Evolutionary conservation across 2,888 invertebrate species (phyloP), one percentile per base, ranked within the genome.

Genomic region (Linnaemya vulpina): DNA sequence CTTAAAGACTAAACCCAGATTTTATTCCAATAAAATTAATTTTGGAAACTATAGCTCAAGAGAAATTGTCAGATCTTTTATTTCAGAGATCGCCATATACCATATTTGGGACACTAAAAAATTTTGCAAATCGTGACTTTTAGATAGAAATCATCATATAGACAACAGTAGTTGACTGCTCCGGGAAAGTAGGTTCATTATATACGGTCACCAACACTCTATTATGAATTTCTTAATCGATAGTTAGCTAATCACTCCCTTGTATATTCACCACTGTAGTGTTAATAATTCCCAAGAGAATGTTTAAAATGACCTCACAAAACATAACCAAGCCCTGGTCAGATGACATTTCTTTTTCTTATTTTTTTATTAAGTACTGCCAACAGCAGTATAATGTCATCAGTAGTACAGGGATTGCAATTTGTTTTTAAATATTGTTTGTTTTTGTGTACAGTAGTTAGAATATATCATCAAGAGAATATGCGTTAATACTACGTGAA

Each of bases 401-500:
- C 53, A 55, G 25, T 55, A 25, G 9, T 55, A 20, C 53, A 55
- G 25, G 53, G 25, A 55, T 25, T 55, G 25, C 13, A 25, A 8
- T 20, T 51, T 22, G 20, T 22, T 11, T 22, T 22, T 13, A 3
- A 20, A n/a, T 46, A n/a, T 1, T 25, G 10, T 3, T 8, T 58
- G 9, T n/a, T 58, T 20, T 58, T 58, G 30, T 30, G 30, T 30
- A 20, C 17, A n/a, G 1, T 55, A 25, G 15, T 15, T 5, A 22
- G n/a, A n/a, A n/a, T 35, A n/a, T 67, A 30, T 76, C 76, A 67
- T 35, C 43, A 55, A 22, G 22, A 58, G 43, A 67, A 49, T 53
- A 76, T 76, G 40, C 60, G 60, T 77, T 77, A 40, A 77, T 49
- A 60, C 49, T 51, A 51, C n/a, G n/a, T 53, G 53, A 63, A 63